Evolutionary conservation across 2,113 vertebrate species (phyloP).

Genomic region (Uria lomvia): DNA sequence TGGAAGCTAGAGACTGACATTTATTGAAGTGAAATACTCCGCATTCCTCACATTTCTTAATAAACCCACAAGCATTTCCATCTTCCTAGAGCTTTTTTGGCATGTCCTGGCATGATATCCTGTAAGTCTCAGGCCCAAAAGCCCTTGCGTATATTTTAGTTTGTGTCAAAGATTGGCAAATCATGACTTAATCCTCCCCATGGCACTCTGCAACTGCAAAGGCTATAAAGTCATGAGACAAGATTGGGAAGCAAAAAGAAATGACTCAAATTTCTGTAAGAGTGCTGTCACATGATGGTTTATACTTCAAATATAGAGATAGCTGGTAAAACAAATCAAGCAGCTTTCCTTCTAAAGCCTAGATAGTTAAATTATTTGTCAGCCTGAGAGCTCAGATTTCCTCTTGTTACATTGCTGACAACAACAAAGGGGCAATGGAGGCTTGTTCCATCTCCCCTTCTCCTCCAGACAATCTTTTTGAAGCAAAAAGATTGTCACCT

Average conservation of each 20-base stretch:
- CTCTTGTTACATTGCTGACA: neutral
- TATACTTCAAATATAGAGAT: neutral
- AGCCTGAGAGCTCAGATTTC: neutral
- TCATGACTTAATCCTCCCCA: neutral
- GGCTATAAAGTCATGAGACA: neutral
- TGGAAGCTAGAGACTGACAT: neutral
- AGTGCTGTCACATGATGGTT: neutral
- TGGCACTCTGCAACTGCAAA: neutral
- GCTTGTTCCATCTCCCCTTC: neutral
- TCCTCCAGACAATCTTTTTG: neutral
- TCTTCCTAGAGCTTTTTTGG: neutral
- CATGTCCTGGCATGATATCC: constrained; percentile 1
- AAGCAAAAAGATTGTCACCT: neutral
- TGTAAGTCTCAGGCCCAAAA: neutral
- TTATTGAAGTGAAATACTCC: neutral
- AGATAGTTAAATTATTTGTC: neutral
- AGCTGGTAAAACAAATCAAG: neutral
- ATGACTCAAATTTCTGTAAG: neutral
- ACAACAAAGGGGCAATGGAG: neutral
- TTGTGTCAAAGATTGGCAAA: neutral
- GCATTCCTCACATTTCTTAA: constrained; percentile 26
- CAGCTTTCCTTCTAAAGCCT: neutral
- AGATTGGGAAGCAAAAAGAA: neutral
- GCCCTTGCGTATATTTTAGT: neutral
- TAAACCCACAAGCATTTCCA: constrained; percentile 21